Evolutionary conservation across 1,140 invertebrate species (phyloP).

Genomic region (Tribolium castaneum): DNA sequence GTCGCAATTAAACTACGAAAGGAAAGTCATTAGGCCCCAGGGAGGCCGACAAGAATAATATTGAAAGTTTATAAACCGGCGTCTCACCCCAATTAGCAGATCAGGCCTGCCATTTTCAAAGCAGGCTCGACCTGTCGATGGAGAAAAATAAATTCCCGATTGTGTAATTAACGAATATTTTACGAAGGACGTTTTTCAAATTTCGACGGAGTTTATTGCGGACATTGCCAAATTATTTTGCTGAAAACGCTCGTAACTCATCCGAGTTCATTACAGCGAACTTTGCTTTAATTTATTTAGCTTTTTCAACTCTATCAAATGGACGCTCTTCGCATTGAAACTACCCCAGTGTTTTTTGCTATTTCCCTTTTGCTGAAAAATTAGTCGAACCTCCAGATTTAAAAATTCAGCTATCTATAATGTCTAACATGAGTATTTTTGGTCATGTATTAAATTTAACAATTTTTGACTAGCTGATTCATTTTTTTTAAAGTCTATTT

Average conservation of each 20-base stretch:
- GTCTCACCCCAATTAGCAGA: slow-evolving; percentile 23
- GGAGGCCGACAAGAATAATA: slow-evolving; percentile 49
- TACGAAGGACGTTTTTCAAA: not conserved
- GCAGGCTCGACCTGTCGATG: not conserved
- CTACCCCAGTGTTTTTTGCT: too few relatives aligned
- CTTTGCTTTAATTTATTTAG: not conserved
- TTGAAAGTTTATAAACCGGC: slow-evolving; percentile 51
- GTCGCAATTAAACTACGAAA: slow-evolving; percentile 53
- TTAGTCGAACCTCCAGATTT: too few relatives aligned
- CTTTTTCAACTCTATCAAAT: not conserved
- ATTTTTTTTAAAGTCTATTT: too few relatives aligned
- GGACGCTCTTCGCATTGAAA: too few relatives aligned
- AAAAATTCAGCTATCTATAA: too few relatives aligned
- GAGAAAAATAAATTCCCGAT: not conserved
- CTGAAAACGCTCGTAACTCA: slow-evolving; percentile 4
- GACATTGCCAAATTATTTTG: slow-evolving; percentile 1
- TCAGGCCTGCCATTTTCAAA: slow-evolving; percentile 36
- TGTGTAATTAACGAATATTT: not conserved
- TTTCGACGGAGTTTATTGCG: not conserved
- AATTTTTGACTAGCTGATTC: too few relatives aligned
- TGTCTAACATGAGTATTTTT: too few relatives aligned
- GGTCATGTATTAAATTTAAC: too few relatives aligned
- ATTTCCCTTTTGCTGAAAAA: too few relatives aligned
- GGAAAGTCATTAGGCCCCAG: slow-evolving; percentile 52
- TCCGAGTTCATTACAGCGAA: not conserved